Conservation (phyloP, 2,888 invertebrate genomes). For the Villa cingulata region DNA sequence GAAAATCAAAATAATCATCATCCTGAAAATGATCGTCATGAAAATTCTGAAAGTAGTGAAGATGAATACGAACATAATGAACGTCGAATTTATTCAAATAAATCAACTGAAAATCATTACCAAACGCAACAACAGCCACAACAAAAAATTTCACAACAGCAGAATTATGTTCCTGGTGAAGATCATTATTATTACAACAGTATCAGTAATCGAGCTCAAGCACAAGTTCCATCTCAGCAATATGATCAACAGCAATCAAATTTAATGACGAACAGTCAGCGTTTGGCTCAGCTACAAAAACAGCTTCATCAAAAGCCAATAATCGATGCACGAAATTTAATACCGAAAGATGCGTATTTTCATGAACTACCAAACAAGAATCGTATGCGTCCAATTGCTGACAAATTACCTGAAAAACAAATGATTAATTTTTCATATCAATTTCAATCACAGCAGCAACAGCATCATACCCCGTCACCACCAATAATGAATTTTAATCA, state of each 20-base stretch:
- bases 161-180: not conserved
- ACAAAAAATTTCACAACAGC: not conserved
- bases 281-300: slow-evolving; percentile 14
- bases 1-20: slow-evolving; percentile 19
- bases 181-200: slow-evolving; percentile 1
- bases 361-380: slow-evolving; percentile 43
- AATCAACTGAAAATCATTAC: not conserved
- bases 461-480: slow-evolving; percentile 3
- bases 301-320: not conserved
- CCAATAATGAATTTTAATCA: slow-evolving; percentile 12
- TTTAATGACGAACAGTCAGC: slow-evolving; percentile 7
- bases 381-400: slow-evolving; percentile 12
- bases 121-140: not conserved
- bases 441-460: slow-evolving; percentile 5
- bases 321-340: slow-evolving; percentile 25
- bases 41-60: slow-evolving; percentile 45
- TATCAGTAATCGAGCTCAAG: slow-evolving; percentile 13
- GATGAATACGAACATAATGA: slow-evolving; percentile 36
- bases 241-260: not conserved
- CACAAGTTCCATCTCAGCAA: slow-evolving; percentile 12
- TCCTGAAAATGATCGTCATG: slow-evolving; percentile 22
- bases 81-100: not conserved
- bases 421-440: slow-evolving; percentile 8
- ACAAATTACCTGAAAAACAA: slow-evolving; percentile 14
- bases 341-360: slow-evolving; percentile 49